Conservation (phyloP, 1,140 invertebrate species). For the Zophobas morio region DNA sequence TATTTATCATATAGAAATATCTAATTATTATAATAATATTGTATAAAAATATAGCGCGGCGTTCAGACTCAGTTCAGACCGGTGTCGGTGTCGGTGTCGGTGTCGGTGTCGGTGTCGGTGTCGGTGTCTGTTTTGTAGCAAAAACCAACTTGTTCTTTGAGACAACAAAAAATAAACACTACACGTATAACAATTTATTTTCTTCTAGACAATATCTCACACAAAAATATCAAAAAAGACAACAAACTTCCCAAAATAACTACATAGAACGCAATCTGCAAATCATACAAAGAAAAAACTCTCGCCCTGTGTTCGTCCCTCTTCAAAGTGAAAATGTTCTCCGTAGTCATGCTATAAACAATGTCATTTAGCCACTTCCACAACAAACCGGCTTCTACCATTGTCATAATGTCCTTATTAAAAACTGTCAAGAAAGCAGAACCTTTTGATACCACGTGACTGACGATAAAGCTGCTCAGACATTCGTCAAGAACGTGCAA, state of each 20-base stretch:
- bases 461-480: constrained; percentile 63
- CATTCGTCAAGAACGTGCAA: constrained; percentile 68
- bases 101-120: too few relatives aligned
- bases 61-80: too few relatives aligned
- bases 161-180: too few relatives aligned
- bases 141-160: neutral
- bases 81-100: too few relatives aligned
- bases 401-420: constrained; percentile 31
- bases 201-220: neutral
- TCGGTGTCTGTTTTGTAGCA: too few relatives aligned
- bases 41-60: too few relatives aligned
- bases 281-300: constrained; percentile 17
- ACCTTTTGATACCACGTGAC: constrained; percentile 49
- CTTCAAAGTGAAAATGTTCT: constrained; percentile 10
- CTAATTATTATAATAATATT: too few relatives aligned
- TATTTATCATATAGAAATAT: too few relatives aligned
- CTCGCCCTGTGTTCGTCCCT: neutral
- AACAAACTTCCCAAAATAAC: neutral
- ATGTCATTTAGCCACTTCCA: constrained; percentile 62
- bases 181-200: neutral
- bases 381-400: constrained; percentile 45
- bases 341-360: constrained; percentile 46
- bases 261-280: constrained; percentile 33
- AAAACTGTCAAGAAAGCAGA: constrained; percentile 47
- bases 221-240: neutral